phyloP scores from a whole-genome alignment of 2,888 invertebrate genomes.

The Amphipyra berbera region DNA sequence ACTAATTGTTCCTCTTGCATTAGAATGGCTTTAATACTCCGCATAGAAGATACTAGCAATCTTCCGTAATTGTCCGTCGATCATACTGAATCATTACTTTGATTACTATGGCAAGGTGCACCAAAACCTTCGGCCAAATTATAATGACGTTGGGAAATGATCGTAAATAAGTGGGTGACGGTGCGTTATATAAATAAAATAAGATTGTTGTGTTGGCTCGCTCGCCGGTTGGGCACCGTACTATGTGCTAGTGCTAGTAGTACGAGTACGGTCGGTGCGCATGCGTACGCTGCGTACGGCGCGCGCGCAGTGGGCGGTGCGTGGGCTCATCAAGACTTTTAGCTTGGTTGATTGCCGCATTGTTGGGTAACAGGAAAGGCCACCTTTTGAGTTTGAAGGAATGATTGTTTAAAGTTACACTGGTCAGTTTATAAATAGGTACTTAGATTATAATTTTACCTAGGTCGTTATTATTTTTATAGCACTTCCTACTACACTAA shows the following conservation, averaged over 20 bases:
- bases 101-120: slow-evolving; percentile 37
- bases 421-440: slow-evolving; percentile 5
- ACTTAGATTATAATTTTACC: slow-evolving; percentile 16
- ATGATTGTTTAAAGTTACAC: slow-evolving; percentile 14
- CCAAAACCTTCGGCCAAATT: slow-evolving; percentile 30
- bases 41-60: slow-evolving; percentile 4
- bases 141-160: slow-evolving; percentile 35
- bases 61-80: slow-evolving; percentile 21
- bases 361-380: slow-evolving; percentile 38
- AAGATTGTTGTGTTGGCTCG: slow-evolving; percentile 36
- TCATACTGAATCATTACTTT: slow-evolving; percentile 17
- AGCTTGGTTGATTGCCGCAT: slow-evolving; percentile 35
- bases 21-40: slow-evolving; percentile 11
- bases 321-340: slow-evolving; percentile 21
- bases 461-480: slow-evolving; percentile 1
- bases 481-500: slow-evolving; percentile 1
- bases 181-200: slow-evolving; percentile 38
- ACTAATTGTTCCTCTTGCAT: slow-evolving; percentile 27
- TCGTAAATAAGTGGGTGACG: slow-evolving; percentile 47
- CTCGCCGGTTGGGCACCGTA: slow-evolving; percentile 30
- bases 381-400: slow-evolving; percentile 25
- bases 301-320: slow-evolving; percentile 13
- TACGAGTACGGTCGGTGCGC: slow-evolving; percentile 17
- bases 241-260: slow-evolving; percentile 35
- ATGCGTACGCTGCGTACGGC: slow-evolving; percentile 26